Evolutionary conservation across 2,797 vertebrate species (phyloP).

Genomic region (Macrochelys suwanniensis): DNA sequence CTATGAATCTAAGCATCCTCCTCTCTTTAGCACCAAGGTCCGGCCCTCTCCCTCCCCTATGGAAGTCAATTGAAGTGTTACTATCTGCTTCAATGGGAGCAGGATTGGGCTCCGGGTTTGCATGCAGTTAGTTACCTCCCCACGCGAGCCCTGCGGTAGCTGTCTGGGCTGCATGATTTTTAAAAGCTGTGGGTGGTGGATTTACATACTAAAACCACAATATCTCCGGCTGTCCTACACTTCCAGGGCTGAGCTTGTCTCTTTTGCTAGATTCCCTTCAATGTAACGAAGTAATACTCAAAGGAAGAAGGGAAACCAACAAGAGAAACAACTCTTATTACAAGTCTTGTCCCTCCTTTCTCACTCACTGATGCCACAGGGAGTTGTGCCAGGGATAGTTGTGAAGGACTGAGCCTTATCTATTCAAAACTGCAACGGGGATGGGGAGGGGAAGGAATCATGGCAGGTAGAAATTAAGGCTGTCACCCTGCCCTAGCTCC

Average conservation of each 20-base stretch:
- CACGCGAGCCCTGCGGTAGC: neutral
- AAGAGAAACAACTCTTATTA: neutral
- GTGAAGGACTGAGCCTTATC: neutral
- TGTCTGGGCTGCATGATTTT: neutral
- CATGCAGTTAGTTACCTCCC: neutral
- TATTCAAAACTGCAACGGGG: neutral
- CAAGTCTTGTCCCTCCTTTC: neutral
- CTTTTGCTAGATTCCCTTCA: neutral
- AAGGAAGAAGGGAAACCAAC: neutral
- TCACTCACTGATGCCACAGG: rapidly evolving
- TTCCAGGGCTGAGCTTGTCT: neutral
- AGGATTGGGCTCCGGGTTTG: neutral
- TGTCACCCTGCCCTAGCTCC: neutral
- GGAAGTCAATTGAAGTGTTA: neutral
- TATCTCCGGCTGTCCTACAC: neutral
- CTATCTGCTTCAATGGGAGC: rapidly evolving
- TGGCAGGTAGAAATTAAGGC: neutral
- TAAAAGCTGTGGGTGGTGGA: neutral
- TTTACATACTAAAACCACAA: neutral
- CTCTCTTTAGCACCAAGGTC: rapidly evolving
- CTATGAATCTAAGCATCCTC: neutral
- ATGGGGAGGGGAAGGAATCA: neutral
- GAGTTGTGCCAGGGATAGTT: rapidly evolving
- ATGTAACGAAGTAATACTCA: conserved; percentile 30
- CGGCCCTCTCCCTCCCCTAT: neutral